Conservation (phyloP, 2,113 vertebrate species). For the Dermatemys mawii region DNA sequence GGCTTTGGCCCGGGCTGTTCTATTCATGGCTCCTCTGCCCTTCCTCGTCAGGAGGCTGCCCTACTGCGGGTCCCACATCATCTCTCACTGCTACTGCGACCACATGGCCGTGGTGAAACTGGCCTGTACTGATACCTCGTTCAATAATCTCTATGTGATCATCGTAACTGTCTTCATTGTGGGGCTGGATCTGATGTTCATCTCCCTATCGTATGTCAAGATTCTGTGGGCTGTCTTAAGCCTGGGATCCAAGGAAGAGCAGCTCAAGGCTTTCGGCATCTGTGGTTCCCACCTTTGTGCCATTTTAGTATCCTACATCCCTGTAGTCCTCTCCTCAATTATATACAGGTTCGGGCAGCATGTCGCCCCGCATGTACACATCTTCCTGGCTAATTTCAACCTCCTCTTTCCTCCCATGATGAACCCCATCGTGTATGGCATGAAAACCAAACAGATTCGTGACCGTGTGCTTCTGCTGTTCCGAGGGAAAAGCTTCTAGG, state of each 20-base stretch:
- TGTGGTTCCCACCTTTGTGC: background rate
- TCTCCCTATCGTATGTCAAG: background rate
- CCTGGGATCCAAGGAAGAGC: background rate
- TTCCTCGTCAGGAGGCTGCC: background rate
- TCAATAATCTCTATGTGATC: background rate
- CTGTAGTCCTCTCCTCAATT: background rate
- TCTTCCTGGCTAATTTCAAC: too few species aligned
- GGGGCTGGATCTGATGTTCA: background rate
- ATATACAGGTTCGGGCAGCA: background rate
- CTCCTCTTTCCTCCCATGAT: background rate
- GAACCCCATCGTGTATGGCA: background rate
- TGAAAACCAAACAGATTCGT: background rate
- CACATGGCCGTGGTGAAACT: too few species aligned
- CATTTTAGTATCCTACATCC: background rate
- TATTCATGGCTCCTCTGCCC: rapidly evolving
- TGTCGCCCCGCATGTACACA: too few species aligned
- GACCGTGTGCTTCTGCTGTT: background rate
- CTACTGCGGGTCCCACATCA: rapidly evolving
- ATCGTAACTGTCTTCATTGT: rapidly evolving
- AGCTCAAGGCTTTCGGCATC: background rate
- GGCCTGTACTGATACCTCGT: background rate
- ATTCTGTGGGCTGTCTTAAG: background rate
- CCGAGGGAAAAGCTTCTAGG: background rate
- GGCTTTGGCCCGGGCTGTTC: rapidly evolving
- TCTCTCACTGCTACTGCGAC: background rate